Conservation (phyloP, 2,888 invertebrate genomes). For the Monopis laevigella region DNA sequence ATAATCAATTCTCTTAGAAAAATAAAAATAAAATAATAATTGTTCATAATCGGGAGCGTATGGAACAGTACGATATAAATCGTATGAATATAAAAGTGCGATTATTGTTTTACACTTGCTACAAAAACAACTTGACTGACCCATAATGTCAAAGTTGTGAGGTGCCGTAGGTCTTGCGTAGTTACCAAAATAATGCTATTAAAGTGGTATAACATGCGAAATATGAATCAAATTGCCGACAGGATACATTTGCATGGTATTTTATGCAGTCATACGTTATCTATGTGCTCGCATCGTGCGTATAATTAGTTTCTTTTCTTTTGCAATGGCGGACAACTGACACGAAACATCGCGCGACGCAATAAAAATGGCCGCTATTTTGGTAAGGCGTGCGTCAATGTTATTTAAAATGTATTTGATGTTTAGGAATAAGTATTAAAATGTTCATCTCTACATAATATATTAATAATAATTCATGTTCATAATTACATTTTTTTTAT, state of each 20-base stretch:
- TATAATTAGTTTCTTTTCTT: slow-evolving; percentile 38
- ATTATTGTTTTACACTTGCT: no score
- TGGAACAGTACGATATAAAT: no score
- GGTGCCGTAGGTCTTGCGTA: slow-evolving; percentile 60
- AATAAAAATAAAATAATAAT: no score
- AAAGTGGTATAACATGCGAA: slow-evolving; percentile 6
- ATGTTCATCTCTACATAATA: no score
- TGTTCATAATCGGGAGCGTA: no score
- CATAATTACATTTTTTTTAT: no score
- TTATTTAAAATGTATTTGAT: background rate
- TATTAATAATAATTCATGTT: no score
- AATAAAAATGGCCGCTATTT: slow-evolving; percentile 66
- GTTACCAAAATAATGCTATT: slow-evolving; percentile 36
- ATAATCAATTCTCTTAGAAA: no score
- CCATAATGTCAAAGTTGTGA: slow-evolving; percentile 62
- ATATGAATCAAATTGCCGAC: slow-evolving; percentile 3
- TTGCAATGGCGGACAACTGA: slow-evolving; percentile 61
- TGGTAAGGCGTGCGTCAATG: slow-evolving; percentile 64
- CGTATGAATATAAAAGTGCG: no score
- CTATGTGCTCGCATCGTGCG: slow-evolving; percentile 36
- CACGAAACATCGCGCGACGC: slow-evolving; percentile 58
- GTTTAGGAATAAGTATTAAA: no score
- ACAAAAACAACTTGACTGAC: no score
- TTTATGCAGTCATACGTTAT: slow-evolving; percentile 15
- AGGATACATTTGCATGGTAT: background rate